A percentile compares a stretch with the other conserved stretches of the same genome.
These are phyloP conservation scores for Sebastes alutus DNA, from an alignment of 2,797 vertebrate genomes.

Conservation along the genomic window DNA sequence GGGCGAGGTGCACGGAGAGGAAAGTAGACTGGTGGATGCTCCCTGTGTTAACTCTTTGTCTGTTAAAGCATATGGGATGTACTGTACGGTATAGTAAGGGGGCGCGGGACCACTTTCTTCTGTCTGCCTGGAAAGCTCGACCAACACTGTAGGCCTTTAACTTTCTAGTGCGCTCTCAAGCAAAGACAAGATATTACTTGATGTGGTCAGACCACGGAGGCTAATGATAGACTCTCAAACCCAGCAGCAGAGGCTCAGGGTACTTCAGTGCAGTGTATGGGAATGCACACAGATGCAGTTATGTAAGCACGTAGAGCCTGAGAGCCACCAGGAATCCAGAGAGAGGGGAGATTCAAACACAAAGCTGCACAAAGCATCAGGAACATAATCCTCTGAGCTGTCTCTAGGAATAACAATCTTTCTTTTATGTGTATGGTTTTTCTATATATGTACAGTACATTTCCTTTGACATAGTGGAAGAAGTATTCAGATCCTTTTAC, in stretches of 20 bases:
- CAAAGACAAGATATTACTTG: conserved; percentile 68
- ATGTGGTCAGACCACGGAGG: conserved; percentile 72
- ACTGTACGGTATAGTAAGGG: neutral
- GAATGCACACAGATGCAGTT: conserved; percentile 68
- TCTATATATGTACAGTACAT: neutral
- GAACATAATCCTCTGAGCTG: neutral
- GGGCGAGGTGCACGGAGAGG: conserved; percentile 67
- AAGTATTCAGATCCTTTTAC: neutral
- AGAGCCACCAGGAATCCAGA: conserved; percentile 50
- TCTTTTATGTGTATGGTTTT: neutral
- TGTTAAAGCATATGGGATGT: conserved; percentile 34
- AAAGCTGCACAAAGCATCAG: neutral
- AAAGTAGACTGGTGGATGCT: conserved; percentile 58
- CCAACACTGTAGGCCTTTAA: conserved; percentile 39
- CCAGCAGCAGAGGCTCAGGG: conserved; percentile 60
- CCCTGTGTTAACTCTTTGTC: conserved; percentile 48
- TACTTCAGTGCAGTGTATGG: conserved; percentile 69
- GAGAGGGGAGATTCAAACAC: conserved; percentile 31
- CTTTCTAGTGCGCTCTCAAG: conserved; percentile 57
- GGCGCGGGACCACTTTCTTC: conserved; percentile 55
- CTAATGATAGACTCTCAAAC: conserved; percentile 78
- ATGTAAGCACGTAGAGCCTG: conserved; percentile 56
- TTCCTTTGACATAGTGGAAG: neutral
- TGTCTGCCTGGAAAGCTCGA: conserved; percentile 50
- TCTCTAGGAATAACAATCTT: neutral